Evolutionary conservation across 2,888 invertebrate species (phyloP).

Genomic region (Patella depressa): DNA sequence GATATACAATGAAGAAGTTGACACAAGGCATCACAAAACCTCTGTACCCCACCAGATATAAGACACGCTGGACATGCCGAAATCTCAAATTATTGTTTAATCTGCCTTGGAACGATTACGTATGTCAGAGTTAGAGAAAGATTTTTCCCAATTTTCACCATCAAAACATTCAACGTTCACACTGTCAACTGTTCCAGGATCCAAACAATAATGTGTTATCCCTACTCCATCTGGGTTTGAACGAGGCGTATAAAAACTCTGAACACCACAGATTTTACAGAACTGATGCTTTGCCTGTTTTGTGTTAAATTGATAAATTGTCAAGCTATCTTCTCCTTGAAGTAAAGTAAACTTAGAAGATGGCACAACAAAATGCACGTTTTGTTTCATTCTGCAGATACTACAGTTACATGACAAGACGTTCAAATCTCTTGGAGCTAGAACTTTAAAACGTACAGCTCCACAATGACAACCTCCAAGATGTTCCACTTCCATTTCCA

Average conservation of each 20-base stretch:
- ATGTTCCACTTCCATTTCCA: constrained; percentile 43
- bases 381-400: constrained; percentile 74
- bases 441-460: constrained; percentile 70
- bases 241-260: constrained; percentile 74
- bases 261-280: constrained; percentile 74
- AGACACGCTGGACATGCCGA: too few species aligned
- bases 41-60: too few species aligned
- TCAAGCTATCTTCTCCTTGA: constrained; percentile 70
- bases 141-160: constrained; percentile 69
- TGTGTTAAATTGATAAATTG: constrained; percentile 73
- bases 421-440: constrained; percentile 65
- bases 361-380: constrained; percentile 73
- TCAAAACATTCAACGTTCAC: constrained; percentile 63
- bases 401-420: constrained; percentile 73
- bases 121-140: constrained; percentile 48
- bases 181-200: constrained; percentile 65
- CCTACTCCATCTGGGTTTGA: constrained; percentile 74
- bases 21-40: too few species aligned
- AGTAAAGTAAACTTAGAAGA: constrained; percentile 68
- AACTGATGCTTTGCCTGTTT: constrained; percentile 72
- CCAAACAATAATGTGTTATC: constrained; percentile 70
- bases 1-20: too few species aligned
- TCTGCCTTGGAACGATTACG: constrained; percentile 39
- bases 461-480: constrained; percentile 73
- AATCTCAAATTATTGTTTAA: neutral